A percentile compares a stretch with the other conserved stretches of the same genome.
phyloP scores from a whole-genome alignment of 2,113 vertebrate species.

The Protomyctophum bolini region DNA sequence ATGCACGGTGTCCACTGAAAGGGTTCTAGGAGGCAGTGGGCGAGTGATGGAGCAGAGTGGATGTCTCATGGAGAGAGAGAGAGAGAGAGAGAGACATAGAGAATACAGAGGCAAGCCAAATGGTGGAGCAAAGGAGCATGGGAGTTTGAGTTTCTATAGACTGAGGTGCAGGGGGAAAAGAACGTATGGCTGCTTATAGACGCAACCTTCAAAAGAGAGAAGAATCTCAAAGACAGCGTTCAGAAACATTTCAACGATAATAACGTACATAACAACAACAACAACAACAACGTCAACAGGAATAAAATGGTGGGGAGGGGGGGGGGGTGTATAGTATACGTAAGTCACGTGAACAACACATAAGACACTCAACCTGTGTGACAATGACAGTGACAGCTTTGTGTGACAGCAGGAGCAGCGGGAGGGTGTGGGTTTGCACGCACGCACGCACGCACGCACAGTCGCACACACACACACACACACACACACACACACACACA shows the following conservation, averaged over 20 bases:
- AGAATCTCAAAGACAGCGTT: conserved; percentile 16
- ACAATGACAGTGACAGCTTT: conserved; percentile 59
- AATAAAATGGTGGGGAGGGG: neutral
- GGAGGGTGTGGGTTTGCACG: neutral
- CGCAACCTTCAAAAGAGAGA: conserved; percentile 49
- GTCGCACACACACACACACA: too few species aligned
- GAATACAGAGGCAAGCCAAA: too few species aligned
- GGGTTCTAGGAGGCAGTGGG: conserved; percentile 58
- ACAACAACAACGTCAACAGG: conserved; percentile 44
- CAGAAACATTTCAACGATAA: conserved; percentile 39
- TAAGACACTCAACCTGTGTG: conserved; percentile 40
- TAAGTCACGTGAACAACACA: conserved; percentile 37
- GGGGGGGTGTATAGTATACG: neutral
- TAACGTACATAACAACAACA: conserved; percentile 51
- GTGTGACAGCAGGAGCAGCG: conserved; percentile 43
- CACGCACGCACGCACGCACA: too few species aligned
- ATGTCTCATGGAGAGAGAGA: neutral
- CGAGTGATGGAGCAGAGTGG: conserved; percentile 11
- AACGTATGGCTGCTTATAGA: conserved; percentile 40
- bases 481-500: too few species aligned
- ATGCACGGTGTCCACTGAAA: conserved; percentile 48
- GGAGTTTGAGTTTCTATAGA: conserved; percentile 42
- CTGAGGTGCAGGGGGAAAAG: conserved; percentile 29
- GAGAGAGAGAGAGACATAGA: conserved; percentile 1
- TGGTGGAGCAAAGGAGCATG: conserved; percentile 39